Evolutionary conservation across 2,113 vertebrate species (phyloP), one percentile per base, ranked within the genome.

Genomic region (Hippoglossus stenolepis): DNA sequence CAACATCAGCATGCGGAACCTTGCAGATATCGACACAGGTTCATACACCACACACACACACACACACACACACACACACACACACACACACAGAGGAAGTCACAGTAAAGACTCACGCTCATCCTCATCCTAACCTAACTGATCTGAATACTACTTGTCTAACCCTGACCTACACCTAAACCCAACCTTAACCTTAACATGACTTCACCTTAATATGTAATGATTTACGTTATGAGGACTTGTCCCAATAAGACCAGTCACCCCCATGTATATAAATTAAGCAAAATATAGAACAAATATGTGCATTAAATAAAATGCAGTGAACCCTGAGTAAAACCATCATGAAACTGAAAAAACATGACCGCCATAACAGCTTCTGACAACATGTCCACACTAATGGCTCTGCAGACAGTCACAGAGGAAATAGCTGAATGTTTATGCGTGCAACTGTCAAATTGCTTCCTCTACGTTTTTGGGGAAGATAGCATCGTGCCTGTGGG

Each of bases 351-450:
- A 9, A 43, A 0, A 75, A 14, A n/a, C 20, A 31, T 49, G 4
- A 64, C 6, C 5, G 66, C 7, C 8, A 0, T 14, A 57, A 12
- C 56, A 65, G 47, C 0, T 23, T 20, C 60, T 80, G 75, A 28
- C 75, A 76, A 84, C 81, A 80, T 10, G 40, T 8, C 23, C 18
- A 18, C 24, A 0, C 4, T 38, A n/a, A 49, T 20, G 21, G 61
- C 38, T 53, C 21, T 71, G 75, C 59, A 73, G 49, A 59, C 62
- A 66, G 45, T 69, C 24, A 47, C 70, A 84, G 73, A 93, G 94
- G 94, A 95, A 94, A 93, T 91, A 63, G 79, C 83, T 87, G 80
- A 86, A 61, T 81, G 89, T 91, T 91, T 86, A 56, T 77, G 73
- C 57, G 20, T 84, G 82, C 68, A 61, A 65, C 66, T 78, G 61